phyloP scores from a whole-genome alignment of 2,113 vertebrate genomes.

The Lepisosteus oculatus region DNA sequence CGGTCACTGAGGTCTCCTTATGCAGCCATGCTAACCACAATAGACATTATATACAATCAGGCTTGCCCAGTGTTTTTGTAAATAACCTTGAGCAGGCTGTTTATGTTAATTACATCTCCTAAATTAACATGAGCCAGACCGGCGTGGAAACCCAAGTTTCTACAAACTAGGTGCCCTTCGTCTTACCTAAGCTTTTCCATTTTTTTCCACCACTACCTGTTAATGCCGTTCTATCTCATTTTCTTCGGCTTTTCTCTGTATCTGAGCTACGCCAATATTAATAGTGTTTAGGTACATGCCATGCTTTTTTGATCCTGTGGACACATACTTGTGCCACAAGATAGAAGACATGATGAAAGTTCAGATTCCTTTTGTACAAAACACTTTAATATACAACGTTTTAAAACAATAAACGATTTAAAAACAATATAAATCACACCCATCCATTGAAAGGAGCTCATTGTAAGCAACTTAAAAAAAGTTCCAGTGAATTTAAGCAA shows the following conservation, averaged over 20 bases:
- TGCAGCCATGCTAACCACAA: no score
- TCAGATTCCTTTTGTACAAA: conserved; percentile 62
- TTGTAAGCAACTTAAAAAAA: conserved; percentile 39
- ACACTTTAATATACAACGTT: conserved; percentile 75
- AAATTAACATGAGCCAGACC: no score
- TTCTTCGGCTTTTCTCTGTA: not conserved
- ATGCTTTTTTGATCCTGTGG: not conserved
- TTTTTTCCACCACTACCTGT: not conserved
- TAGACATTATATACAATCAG: no score
- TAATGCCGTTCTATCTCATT: not conserved
- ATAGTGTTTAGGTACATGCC: not conserved
- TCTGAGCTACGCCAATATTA: not conserved
- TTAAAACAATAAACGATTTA: conserved; percentile 64
- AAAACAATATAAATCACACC: conserved; percentile 61
- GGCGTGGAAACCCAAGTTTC: no score
- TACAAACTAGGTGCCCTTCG: no score
- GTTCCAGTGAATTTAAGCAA: conserved; percentile 39
- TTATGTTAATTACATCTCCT: no score
- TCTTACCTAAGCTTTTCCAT: no score
- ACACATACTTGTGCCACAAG: not conserved
- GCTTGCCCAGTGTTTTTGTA: no score
- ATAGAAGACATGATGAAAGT: conserved; percentile 17
- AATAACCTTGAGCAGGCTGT: no score
- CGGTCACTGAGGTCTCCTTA: no score
- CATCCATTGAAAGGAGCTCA: conserved; percentile 34